Conservation (phyloP, 2,113 vertebrate genomes). For the Peromyscus polionotus region DNA sequence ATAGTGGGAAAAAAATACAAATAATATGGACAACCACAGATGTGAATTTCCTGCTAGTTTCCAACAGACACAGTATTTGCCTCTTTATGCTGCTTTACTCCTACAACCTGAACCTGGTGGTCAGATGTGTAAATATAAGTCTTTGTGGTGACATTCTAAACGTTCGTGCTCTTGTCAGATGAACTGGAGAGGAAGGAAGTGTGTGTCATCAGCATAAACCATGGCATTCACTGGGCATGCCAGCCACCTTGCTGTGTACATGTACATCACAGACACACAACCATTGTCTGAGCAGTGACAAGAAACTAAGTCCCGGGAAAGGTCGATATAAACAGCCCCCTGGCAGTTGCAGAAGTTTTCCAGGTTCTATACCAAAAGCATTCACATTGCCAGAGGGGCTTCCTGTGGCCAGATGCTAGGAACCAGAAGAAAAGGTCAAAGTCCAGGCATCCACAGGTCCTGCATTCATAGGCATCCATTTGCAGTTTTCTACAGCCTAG, state of each 20-base stretch:
- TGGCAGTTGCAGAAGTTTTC: constrained; percentile 96
- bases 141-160: constrained; percentile 95
- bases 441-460: constrained; percentile 97
- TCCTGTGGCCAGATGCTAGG: constrained; percentile 97
- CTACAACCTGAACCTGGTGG: constrained; percentile 98
- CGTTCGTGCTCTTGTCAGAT: constrained; percentile 97
- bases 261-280: constrained; percentile 99
- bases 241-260: constrained; percentile 93
- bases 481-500: constrained; percentile 96
- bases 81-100: constrained; percentile 95
- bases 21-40: constrained; percentile 92
- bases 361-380: constrained; percentile 97
- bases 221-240: constrained; percentile 94
- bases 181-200: constrained; percentile 95
- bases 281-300: constrained; percentile 97
- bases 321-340: constrained; percentile 98
- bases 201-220: constrained; percentile 95
- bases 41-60: constrained; percentile 96
- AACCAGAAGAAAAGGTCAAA: constrained; percentile 97
- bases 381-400: constrained; percentile 98
- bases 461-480: constrained; percentile 97
- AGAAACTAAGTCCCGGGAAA: constrained; percentile 98
- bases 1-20: not conserved
- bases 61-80: constrained; percentile 97
- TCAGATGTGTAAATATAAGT: constrained; percentile 98